Conservation (phyloP, 1,140 invertebrate species). For the Hypothenemus hampei region DNA sequence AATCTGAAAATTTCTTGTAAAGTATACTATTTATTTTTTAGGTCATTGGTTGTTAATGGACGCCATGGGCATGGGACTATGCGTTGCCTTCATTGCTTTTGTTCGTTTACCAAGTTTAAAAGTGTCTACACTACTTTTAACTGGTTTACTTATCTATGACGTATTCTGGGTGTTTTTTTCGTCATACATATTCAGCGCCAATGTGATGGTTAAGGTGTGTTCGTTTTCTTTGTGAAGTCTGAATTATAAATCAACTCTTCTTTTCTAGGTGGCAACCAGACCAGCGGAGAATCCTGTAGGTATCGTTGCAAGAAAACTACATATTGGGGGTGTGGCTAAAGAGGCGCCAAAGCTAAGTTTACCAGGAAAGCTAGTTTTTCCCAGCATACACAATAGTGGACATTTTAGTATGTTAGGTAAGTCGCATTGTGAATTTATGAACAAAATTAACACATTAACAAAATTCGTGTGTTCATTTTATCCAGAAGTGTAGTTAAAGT, state of each 20-base stretch:
- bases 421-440: neutral
- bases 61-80: conserved; percentile 95
- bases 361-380: conserved; percentile 95
- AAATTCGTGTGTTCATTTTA: too few relatives aligned
- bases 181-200: conserved; percentile 96
- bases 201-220: conserved; percentile 93
- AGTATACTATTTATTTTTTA: conserved; percentile 22
- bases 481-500: neutral
- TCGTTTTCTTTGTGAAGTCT: neutral
- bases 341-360: conserved; percentile 92
- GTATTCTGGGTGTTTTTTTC: conserved; percentile 99
- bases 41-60: conserved; percentile 97
- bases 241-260: conserved; percentile 13
- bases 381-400: conserved; percentile 89
- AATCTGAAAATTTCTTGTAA: too few relatives aligned
- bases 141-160: conserved; percentile 92
- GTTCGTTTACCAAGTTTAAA: conserved; percentile 92
- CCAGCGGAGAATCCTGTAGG: conserved; percentile 96
- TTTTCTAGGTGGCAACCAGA: conserved; percentile 67
- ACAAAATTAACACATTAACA: too few relatives aligned
- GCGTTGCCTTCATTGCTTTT: conserved; percentile 96
- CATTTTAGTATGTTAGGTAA: conserved; percentile 92
- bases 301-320: conserved; percentile 84
- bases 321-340: conserved; percentile 78
- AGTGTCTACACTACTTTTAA: conserved; percentile 90